phyloP scores from a whole-genome alignment of 2,797 vertebrate species.

The Eulemur rubriventer region DNA sequence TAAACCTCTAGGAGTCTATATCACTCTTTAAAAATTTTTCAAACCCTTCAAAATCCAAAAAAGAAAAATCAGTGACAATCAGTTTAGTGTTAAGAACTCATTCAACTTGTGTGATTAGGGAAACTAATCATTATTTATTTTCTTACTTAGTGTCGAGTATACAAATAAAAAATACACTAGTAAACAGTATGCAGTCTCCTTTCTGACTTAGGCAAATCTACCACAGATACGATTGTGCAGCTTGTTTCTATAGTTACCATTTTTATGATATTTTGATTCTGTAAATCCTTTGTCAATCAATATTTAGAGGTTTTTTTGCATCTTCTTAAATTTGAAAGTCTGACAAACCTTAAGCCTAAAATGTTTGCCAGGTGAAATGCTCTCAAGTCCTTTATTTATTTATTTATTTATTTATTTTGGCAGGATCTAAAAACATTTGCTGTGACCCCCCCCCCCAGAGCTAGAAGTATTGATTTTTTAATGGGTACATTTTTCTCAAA shows the following conservation, averaged over 20 bases:
- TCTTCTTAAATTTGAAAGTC: conserved; percentile 70
- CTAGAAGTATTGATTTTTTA: conserved; percentile 79
- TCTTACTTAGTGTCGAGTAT: conserved; percentile 39
- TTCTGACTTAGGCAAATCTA: conserved; percentile 69
- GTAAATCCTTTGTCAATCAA: conserved; percentile 66
- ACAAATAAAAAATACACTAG: not conserved
- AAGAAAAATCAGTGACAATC: not conserved
- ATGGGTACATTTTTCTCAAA: conserved; percentile 75
- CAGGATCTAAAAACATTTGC: conserved; percentile 75
- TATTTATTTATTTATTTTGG: not conserved
- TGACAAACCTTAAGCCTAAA: conserved; percentile 72
- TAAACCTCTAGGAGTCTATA: not conserved
- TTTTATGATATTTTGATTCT: conserved; percentile 71
- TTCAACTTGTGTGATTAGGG: not conserved
- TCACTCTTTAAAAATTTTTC: not conserved
- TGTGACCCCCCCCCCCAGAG: conserved; percentile 56
- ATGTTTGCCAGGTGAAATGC: conserved; percentile 73
- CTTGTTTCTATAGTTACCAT: conserved; percentile 76
- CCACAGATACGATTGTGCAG: conserved; percentile 58
- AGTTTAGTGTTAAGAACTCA: not conserved
- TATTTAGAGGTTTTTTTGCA: conserved; percentile 53
- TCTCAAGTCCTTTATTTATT: conserved; percentile 49
- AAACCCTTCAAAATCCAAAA: not conserved
- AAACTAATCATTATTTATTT: not conserved
- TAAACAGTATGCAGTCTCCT: conserved; percentile 48